A percentile compares a stretch with the other conserved stretches of the same genome.
Conservation (phyloP, 2,888 invertebrate species). For the Carterocephalus palaemon region DNA sequence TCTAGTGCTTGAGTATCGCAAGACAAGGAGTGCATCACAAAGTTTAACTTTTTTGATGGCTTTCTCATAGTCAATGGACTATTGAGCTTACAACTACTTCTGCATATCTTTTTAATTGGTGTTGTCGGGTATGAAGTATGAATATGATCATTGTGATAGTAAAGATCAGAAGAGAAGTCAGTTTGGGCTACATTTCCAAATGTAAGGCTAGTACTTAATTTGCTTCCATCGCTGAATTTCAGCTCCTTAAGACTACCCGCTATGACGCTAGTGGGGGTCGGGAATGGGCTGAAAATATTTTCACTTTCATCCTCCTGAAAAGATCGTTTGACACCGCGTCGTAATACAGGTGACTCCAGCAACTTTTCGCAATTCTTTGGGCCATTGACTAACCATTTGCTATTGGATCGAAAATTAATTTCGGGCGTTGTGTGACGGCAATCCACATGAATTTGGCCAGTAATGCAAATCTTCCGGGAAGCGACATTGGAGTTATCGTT, state of each 20-base stretch:
- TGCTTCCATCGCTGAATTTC: slow-evolving; percentile 55
- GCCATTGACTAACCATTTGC: slow-evolving; percentile 36
- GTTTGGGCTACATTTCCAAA: slow-evolving; percentile 26
- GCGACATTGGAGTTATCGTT: slow-evolving; percentile 50
- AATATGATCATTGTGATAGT: slow-evolving; percentile 39
- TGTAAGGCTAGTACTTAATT: slow-evolving; percentile 33
- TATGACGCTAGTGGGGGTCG: slow-evolving; percentile 66
- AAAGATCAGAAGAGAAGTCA: slow-evolving; percentile 31
- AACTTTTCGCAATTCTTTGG: slow-evolving; percentile 31
- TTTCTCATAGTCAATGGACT: slow-evolving; percentile 47
- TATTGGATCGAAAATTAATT: slow-evolving; percentile 34
- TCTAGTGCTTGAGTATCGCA: slow-evolving; percentile 56
- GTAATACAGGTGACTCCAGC: slow-evolving; percentile 47
- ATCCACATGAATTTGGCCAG: slow-evolving; percentile 46
- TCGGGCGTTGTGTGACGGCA: slow-evolving; percentile 44
- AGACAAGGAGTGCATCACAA: slow-evolving; percentile 60
- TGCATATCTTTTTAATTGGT: slow-evolving; percentile 58
- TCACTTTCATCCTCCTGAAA: slow-evolving; percentile 47
- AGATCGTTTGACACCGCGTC: slow-evolving; percentile 56
- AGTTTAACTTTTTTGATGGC: slow-evolving; percentile 57
- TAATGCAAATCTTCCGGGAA: slow-evolving; percentile 41
- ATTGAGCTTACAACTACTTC: slow-evolving; percentile 51
- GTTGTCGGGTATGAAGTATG: slow-evolving; percentile 59
- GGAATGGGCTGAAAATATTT: slow-evolving; percentile 38
- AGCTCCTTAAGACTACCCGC: slow-evolving; percentile 62